Conservation (phyloP, 2,797 vertebrate genomes). For the Pipistrellus pipistrellus region DNA sequence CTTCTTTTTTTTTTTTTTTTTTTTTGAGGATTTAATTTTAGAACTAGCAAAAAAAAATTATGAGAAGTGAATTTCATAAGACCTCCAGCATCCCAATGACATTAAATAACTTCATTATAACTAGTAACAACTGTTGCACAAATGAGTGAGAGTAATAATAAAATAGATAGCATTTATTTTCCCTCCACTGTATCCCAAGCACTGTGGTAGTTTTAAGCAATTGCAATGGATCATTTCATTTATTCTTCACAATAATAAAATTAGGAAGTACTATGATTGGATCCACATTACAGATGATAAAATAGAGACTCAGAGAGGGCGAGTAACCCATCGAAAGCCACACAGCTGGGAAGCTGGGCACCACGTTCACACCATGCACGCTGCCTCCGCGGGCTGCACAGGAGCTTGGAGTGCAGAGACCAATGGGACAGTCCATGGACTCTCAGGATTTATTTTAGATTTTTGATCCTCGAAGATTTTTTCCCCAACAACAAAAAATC, state of each 20-base stretch:
- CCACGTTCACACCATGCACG: fast-evolving
- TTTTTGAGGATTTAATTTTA: constrained; percentile 54
- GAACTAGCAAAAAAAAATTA: constrained; percentile 6
- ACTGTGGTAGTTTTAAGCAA: background rate
- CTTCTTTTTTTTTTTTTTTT: too few species aligned
- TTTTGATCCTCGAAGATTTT: background rate
- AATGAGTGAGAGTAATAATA: background rate
- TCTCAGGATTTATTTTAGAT: background rate
- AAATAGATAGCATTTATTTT: background rate
- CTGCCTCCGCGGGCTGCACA: background rate
- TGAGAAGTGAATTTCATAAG: constrained; percentile 1
- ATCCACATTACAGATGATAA: background rate
- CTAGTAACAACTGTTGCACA: background rate
- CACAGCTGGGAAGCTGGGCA: background rate
- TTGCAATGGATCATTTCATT: background rate
- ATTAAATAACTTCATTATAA: background rate
- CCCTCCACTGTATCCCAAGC: background rate
- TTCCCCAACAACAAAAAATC: background rate
- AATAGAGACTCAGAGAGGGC: background rate
- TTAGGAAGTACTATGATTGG: background rate
- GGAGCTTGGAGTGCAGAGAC: background rate
- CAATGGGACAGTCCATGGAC: background rate
- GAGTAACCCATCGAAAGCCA: background rate
- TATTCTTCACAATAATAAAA: background rate
- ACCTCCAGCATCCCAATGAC: background rate